Evolutionary conservation across 2,888 invertebrate species (phyloP), one percentile per base, ranked within the genome.

Genomic region (Encarsia formosa): DNA sequence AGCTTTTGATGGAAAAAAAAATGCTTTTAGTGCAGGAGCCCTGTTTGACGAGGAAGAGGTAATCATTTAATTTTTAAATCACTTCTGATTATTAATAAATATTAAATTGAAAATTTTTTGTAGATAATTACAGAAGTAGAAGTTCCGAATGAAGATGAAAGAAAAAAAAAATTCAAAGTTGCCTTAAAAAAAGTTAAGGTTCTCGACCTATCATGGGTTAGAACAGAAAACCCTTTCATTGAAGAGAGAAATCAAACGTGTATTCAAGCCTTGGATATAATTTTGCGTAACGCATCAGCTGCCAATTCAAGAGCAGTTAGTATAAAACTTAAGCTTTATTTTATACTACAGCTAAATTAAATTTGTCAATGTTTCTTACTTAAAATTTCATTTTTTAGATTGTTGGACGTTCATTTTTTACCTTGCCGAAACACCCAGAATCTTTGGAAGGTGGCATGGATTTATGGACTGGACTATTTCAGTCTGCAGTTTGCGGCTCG

Each of bases 391-490:
- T 38, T 22, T 4, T 38, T 22, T 20, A 18, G 9, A 2, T 20
- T 52, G 47, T 52, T 1, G 49, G 49, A 22, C 39, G 50, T 0
- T 53, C 57, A 9, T 54, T 54, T 37, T 57, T 57, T 32, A 22
- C 49, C 24, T 51, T 35, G 22, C 49, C 49, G 8, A 20, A 15
- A 22, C 35, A 42, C 15, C 3, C 78, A 85, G 70, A 85, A 4
- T 78, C 79, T 66, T 77, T 98, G 9, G 84, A 87, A 0, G 86
- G 84, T 41, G 93, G 95, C 0, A 78, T 91, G 64, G 91, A 95
- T 71, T 84, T 96, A 67, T 95, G 95, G 88, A 84, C 88, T 53
- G 98, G 98, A 5, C 83, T 93, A 66, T 98, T 91, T 76, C 95
- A 96, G 74, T 89, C 91, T 8, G 91, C 93, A 0, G 83, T 93